Conservation (phyloP, 2,888 invertebrate species). For the Tenthredo distinguenda region DNA sequence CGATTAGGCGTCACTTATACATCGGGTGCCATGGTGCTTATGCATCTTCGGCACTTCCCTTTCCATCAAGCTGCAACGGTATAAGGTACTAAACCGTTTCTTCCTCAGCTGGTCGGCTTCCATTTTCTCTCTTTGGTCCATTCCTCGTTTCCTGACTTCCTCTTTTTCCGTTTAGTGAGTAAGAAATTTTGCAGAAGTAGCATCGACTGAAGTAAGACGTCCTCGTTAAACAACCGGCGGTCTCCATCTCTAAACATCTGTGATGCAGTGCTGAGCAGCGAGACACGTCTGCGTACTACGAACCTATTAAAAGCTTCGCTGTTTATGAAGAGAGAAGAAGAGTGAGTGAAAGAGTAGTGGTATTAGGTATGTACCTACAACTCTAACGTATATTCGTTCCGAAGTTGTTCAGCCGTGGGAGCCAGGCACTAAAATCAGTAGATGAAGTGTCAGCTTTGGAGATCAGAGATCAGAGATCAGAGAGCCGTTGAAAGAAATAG, state of each 20-base stretch:
- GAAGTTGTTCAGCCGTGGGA: conserved; percentile 42
- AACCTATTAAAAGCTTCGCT: conserved; percentile 53
- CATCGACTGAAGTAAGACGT: conserved; percentile 13
- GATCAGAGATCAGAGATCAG: conserved; percentile 66
- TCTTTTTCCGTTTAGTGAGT: neutral
- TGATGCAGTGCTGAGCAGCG: neutral
- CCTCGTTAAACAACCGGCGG: conserved; percentile 25
- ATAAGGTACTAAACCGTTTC: neutral
- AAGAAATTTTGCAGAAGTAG: neutral
- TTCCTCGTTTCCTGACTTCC: neutral
- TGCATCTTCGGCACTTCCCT: neutral
- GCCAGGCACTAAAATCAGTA: conserved; percentile 49
- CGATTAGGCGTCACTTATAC: neutral
- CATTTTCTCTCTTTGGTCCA: neutral
- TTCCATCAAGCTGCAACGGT: neutral
- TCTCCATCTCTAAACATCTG: conserved; percentile 4
- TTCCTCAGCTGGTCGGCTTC: neutral
- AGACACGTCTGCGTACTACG: conserved; percentile 22
- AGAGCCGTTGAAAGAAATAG: conserved; percentile 72
- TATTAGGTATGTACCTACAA: neutral
- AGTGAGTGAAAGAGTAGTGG: neutral
- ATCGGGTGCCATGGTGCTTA: neutral
- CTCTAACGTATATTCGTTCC: conserved; percentile 9
- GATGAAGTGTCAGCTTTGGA: conserved; percentile 53
- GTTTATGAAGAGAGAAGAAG: conserved; percentile 10